phyloP scores from a whole-genome alignment of 2,888 invertebrate genomes.

The Limenitis camilla region DNA sequence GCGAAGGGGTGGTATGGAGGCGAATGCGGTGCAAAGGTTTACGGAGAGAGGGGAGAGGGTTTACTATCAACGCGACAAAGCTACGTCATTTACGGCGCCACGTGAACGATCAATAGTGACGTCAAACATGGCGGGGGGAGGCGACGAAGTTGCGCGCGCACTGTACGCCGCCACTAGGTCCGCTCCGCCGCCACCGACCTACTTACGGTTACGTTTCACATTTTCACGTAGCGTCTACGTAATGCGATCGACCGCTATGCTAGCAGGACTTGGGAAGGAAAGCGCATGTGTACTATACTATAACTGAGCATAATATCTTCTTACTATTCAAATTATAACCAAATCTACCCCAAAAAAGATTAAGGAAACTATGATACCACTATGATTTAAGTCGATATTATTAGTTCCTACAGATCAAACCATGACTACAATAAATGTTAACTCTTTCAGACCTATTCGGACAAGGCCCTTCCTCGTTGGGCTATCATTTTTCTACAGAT shows the following conservation, averaged over 20 bases:
- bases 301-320: not conserved
- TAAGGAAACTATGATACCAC: not conserved
- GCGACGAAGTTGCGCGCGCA: conserved; percentile 54
- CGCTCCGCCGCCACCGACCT: conserved; percentile 44
- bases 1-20: conserved; percentile 30
- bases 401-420: too few relatives aligned
- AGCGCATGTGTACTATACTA: conserved; percentile 38
- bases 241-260: conserved; percentile 56
- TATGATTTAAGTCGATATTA: too few relatives aligned
- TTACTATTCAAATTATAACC: too few relatives aligned
- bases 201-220: conserved; percentile 60
- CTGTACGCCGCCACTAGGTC: conserved; percentile 15
- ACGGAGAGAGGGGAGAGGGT: conserved; percentile 29
- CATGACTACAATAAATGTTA: too few relatives aligned
- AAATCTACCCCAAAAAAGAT: not conserved
- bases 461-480: too few relatives aligned
- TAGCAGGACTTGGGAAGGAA: conserved; percentile 28
- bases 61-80: conserved; percentile 50
- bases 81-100: conserved; percentile 72
- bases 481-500: not conserved
- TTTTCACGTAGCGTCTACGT: conserved; percentile 66
- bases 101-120: conserved; percentile 73
- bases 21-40: conserved; percentile 33
- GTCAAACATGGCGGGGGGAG: conserved; percentile 42
- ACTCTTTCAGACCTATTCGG: too few relatives aligned